Percentiles rank a stretch among this genome's conserved stretches.
These are phyloP conservation scores for Macrophya alboannulata DNA, from an alignment of 2,888 invertebrate species.

Conservation along the genomic window DNA sequence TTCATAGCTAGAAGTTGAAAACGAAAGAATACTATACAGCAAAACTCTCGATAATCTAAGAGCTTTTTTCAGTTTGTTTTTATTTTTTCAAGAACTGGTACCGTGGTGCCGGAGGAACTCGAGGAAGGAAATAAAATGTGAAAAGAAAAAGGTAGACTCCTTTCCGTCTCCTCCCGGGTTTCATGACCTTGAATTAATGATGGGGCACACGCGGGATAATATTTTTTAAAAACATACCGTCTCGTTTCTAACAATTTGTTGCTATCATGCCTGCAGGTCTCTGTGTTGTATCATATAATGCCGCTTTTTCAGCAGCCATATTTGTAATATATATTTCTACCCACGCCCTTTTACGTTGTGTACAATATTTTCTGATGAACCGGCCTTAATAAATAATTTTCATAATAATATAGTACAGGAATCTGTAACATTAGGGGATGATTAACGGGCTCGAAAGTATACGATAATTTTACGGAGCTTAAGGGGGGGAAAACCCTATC, in stretches of 20 bases:
- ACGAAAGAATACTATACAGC: not conserved
- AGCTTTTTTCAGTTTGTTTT: not conserved
- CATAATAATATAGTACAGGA: not conserved
- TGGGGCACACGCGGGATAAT: conserved; percentile 1
- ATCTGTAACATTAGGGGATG: not conserved
- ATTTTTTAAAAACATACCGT: conserved; percentile 31
- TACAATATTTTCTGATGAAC: conserved; percentile 16
- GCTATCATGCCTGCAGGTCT: conserved; percentile 7
- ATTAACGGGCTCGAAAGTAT: conserved; percentile 8
- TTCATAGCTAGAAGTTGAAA: too few species aligned
- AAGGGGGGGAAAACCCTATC: too few species aligned
- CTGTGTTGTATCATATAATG: conserved; percentile 6
- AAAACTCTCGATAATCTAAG: not conserved
- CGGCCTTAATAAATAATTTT: conserved; percentile 14
- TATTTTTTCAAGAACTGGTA: not conserved
- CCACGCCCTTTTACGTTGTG: not conserved
- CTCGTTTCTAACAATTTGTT: conserved; percentile 45
- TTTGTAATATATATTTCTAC: conserved; percentile 7
- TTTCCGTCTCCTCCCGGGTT: not conserved
- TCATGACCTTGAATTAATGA: conserved; percentile 32
- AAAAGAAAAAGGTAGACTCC: not conserved
- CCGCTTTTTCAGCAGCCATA: not conserved
- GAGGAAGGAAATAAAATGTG: not conserved
- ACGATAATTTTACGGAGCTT: not conserved
- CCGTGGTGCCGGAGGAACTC: not conserved